A percentile compares a stretch with the other conserved stretches of the same genome.
Conservation (phyloP, 2,888 invertebrate species). For the Rhopalosiphum nymphaeae region DNA sequence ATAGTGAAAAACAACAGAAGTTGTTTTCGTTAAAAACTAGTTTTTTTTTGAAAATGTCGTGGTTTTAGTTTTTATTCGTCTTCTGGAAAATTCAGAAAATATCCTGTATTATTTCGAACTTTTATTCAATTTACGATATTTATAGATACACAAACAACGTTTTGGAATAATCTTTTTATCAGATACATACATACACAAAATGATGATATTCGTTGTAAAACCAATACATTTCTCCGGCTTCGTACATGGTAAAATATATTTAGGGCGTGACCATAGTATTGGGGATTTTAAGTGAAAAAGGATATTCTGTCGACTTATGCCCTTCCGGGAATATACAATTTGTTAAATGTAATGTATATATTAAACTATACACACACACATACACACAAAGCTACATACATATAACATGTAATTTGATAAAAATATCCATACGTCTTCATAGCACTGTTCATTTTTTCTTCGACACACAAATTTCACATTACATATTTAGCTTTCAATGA, state of each 20-base stretch:
- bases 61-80: neutral
- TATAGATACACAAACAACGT: neutral
- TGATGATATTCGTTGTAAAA: neutral
- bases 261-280: neutral
- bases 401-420: neutral
- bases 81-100: neutral
- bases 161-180: neutral
- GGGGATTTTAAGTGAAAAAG: conserved; percentile 22
- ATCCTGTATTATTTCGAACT: neutral
- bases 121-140: neutral
- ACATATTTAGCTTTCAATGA: neutral
- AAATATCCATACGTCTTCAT: neutral
- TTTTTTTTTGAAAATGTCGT: neutral
- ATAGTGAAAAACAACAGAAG: neutral
- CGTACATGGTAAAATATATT: neutral
- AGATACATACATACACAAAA: neutral
- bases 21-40: neutral
- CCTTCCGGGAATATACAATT: neutral
- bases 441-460: neutral
- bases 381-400: too few relatives aligned
- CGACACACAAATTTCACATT: neutral
- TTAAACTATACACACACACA: neutral
- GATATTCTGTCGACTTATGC: conserved; percentile 10
- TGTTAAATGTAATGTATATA: neutral
- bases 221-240: neutral